phyloP scores from a whole-genome alignment of 2,113 vertebrate genomes.

The Dicerorhinus sumatrensis region DNA sequence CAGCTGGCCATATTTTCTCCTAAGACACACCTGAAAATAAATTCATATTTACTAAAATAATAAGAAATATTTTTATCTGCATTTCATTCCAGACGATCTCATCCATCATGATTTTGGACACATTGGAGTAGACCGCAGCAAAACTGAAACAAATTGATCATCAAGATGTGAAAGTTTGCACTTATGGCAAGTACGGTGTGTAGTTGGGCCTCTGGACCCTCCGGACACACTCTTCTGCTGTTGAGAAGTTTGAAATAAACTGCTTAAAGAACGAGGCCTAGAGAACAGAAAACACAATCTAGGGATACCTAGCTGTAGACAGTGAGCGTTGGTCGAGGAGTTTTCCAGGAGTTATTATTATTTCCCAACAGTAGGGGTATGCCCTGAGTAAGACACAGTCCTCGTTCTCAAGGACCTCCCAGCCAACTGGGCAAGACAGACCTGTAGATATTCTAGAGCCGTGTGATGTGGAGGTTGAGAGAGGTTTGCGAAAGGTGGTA shows the following conservation, averaged over 20 bases:
- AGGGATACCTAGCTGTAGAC: not conserved
- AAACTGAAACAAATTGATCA: not conserved
- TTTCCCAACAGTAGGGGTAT: not conserved
- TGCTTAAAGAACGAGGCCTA: not conserved
- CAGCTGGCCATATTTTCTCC: not conserved
- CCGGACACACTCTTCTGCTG: not conserved
- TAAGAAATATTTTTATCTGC: not conserved
- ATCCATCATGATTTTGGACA: not conserved
- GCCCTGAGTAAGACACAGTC: not conserved
- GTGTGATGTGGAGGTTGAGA: not conserved
- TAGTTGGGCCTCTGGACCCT: not conserved
- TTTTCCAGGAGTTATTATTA: not conserved
- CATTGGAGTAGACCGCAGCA: not conserved
- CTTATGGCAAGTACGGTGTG: not conserved
- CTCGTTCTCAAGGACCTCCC: not conserved
- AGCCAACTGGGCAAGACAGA: not conserved
- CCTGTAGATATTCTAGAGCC: not conserved
- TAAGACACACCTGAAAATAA: conserved; percentile 24
- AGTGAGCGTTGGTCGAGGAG: not conserved
- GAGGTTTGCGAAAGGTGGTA: not conserved
- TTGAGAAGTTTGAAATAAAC: not conserved
- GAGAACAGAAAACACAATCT: not conserved
- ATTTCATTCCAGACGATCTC: not conserved
- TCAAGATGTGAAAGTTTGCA: not conserved
- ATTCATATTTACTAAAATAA: not conserved